A percentile compares a stretch with the other conserved stretches of the same genome.
phyloP scores from a whole-genome alignment of 2,888 invertebrate species.

The Microplitis deprimator region DNA sequence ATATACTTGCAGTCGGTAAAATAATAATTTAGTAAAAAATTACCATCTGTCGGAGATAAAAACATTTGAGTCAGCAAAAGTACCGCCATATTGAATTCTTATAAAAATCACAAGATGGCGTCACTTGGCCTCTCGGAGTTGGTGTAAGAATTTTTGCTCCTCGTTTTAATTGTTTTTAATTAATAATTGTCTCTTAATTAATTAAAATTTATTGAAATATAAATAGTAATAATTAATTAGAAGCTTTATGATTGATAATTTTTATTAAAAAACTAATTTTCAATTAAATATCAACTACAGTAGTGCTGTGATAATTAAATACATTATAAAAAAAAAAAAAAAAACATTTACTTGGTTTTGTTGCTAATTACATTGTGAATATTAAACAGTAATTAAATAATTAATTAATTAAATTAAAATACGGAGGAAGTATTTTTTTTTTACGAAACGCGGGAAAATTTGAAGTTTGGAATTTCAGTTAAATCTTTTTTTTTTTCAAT shows the following conservation, averaged over 20 bases:
- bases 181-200: background rate
- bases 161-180: background rate
- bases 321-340: no score
- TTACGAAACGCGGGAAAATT: no score
- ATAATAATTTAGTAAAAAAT: no score
- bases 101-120: background rate
- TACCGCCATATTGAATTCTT: background rate
- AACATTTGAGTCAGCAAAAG: background rate
- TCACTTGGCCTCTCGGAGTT: background rate
- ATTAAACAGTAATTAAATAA: no score
- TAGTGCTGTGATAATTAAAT: background rate
- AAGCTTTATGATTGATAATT: background rate
- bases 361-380: background rate
- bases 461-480: no score
- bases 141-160: background rate
- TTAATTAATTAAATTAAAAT: no score
- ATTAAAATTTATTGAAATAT: background rate
- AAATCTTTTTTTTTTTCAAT: no score
- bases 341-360: background rate
- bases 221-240: background rate
- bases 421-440: no score
- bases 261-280: background rate
- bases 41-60: no score
- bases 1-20: no score
- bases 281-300: background rate